A percentile compares a stretch with the other conserved stretches of the same genome.
phyloP scores from a whole-genome alignment of 2,797 vertebrate genomes.

The Lacerta agilis region DNA sequence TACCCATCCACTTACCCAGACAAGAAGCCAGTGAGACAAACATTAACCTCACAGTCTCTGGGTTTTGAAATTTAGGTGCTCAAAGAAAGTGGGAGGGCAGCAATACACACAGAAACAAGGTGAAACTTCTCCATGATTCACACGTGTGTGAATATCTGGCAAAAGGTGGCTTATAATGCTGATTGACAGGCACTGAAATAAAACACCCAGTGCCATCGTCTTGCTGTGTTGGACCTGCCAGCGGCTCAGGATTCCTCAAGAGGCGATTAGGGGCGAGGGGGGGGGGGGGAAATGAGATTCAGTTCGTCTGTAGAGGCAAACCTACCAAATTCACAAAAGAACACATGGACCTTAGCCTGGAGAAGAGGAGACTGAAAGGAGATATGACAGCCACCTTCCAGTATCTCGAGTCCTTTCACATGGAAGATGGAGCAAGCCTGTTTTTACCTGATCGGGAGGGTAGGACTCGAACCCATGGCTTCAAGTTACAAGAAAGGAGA shows the following conservation, averaged over 20 bases:
- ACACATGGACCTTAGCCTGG: no score
- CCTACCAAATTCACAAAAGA: no score
- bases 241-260: background rate
- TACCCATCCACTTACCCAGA: conserved; percentile 32
- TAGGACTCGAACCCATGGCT: no score
- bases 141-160: accelerated
- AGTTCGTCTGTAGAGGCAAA: no score
- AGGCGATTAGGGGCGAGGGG: accelerated
- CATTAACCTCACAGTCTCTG: background rate
- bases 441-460: no score
- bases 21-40: background rate
- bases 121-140: background rate
- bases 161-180: background rate
- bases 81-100: background rate
- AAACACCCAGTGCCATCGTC: accelerated
- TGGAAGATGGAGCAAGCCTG: no score
- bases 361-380: no score
- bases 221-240: background rate
- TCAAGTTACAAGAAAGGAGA: no score
- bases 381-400: no score
- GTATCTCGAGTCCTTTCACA: no score
- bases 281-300: no score
- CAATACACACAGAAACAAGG: accelerated
- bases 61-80: no score
- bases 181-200: accelerated